Base-by-base conservation (phyloP, 2,888 invertebrate genomes). In the Diogma glabrata region DNA sequence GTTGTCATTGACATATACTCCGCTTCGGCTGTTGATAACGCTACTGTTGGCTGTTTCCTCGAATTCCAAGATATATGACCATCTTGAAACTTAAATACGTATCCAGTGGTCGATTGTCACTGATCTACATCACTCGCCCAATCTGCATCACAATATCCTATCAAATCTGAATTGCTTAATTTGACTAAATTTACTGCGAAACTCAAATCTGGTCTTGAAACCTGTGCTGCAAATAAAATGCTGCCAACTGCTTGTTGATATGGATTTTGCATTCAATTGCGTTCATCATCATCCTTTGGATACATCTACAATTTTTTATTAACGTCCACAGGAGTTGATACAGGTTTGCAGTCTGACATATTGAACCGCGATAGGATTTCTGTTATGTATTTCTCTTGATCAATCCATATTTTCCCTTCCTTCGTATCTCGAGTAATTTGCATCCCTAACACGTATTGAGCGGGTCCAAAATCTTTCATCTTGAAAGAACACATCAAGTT, bases 211-310 rank as follows among this genome's bases (percentile, higher is more conserved):
- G 36, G 36, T 36, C 6, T 36, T 14, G 3, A 36, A 3, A 36
- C 36, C 6, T 36, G 36, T 16, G 36, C 36, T 14, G 14, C 36
- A 36, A 36, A 36, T 17, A 36, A 36, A 16, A 36, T 36, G 17
- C 36, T 36, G 14, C 36, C 36, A 36, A 36, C 36, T 16, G 36
- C n/a, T n/a, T n/a, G n/a, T n/a, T n/a, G n/a, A n/a, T n/a, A n/a
- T n/a, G n/a, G n/a, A n/a, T n/a, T n/a, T 33, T 4, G 33, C 12
- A 12, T 33, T 33, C 33, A 33, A 4, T 8, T 8, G 14, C 14
- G n/a, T 33, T 33, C 33, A 33, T 33, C 33, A n/a, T 8, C 33
- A 14, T 4, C 14, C 4, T 8, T 33, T 33, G 12, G 4, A 4
- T 33, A 12, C 33, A 8, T 14, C 3, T 12, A 4, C 33, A 33